Evolutionary conservation across 2,113 vertebrate genomes (phyloP).

Genomic region (Balaeniceps rex): DNA sequence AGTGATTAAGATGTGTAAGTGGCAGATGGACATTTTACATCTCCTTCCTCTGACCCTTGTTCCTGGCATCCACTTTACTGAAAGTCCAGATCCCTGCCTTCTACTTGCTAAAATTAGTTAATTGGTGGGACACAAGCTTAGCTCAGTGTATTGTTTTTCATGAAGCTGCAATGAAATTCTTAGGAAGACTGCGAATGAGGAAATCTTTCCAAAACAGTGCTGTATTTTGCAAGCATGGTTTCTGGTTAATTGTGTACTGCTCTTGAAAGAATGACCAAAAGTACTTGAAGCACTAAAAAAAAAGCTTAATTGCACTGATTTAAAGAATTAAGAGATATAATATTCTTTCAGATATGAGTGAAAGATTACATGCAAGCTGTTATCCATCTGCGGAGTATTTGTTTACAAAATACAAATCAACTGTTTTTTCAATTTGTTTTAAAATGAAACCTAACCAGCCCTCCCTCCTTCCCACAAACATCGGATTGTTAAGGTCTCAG

Average conservation of each 20-base stretch:
- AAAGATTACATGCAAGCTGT: not conserved
- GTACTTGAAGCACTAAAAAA: not conserved
- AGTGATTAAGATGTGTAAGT: not conserved
- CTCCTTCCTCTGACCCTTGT: constrained; percentile 36
- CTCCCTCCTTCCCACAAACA: not conserved
- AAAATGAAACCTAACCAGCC: not conserved
- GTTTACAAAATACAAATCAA: not conserved
- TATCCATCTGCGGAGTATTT: not conserved
- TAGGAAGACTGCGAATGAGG: not conserved
- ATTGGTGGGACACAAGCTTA: not conserved
- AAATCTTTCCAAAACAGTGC: not conserved
- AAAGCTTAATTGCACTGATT: not conserved
- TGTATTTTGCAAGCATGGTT: not conserved
- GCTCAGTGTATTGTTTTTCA: not conserved
- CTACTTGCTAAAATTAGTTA: not conserved
- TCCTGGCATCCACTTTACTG: not conserved
- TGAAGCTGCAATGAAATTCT: not conserved
- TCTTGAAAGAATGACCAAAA: not conserved
- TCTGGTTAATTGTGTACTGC: not conserved
- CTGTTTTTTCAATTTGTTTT: not conserved
- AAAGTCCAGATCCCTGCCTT: not conserved
- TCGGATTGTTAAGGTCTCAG: not conserved
- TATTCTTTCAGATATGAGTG: not conserved
- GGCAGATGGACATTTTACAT: not conserved
- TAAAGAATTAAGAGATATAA: not conserved